phyloP scores from a whole-genome alignment of 2,888 invertebrate species.

The Marasmarcha lunaedactyla region DNA sequence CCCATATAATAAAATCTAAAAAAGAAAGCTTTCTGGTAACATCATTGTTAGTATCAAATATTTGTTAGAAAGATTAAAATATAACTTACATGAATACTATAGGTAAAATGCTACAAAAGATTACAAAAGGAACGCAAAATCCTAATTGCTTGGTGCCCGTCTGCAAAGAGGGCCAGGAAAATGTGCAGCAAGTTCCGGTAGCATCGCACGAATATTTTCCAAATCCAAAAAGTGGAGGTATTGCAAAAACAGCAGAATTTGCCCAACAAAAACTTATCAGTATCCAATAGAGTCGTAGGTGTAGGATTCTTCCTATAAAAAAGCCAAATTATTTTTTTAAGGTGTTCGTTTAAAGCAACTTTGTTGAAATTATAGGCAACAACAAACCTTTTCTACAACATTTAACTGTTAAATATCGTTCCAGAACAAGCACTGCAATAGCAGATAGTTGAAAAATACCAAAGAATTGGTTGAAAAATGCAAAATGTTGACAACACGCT shows the following conservation, averaged over 20 bases:
- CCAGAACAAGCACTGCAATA: conserved; percentile 54
- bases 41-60: no score
- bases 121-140: conserved; percentile 48
- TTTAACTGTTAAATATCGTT: conserved; percentile 59
- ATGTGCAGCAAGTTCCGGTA: conserved; percentile 55
- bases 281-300: conserved; percentile 50
- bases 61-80: no score
- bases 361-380: no score
- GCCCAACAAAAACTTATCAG: conserved; percentile 53
- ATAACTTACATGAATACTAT: conserved; percentile 53
- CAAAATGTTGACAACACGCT: conserved; percentile 65
- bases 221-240: conserved; percentile 59
- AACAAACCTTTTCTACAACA: conserved; percentile 51
- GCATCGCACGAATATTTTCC: conserved; percentile 63
- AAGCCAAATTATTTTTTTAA: conserved; percentile 7
- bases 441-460: conserved; percentile 66
- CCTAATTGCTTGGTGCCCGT: conserved; percentile 50
- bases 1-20: conserved; percentile 59
- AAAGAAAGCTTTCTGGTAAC: no score
- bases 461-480: conserved; percentile 66
- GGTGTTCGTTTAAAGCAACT: no score
- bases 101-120: conserved; percentile 52
- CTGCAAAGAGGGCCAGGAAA: conserved; percentile 50
- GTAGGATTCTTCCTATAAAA: conserved; percentile 49
- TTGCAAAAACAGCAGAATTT: conserved; percentile 44